These are phyloP conservation scores for Hafferia zeledoni DNA, from an alignment of 2,797 vertebrate genomes.

Conservation along the genomic window DNA sequence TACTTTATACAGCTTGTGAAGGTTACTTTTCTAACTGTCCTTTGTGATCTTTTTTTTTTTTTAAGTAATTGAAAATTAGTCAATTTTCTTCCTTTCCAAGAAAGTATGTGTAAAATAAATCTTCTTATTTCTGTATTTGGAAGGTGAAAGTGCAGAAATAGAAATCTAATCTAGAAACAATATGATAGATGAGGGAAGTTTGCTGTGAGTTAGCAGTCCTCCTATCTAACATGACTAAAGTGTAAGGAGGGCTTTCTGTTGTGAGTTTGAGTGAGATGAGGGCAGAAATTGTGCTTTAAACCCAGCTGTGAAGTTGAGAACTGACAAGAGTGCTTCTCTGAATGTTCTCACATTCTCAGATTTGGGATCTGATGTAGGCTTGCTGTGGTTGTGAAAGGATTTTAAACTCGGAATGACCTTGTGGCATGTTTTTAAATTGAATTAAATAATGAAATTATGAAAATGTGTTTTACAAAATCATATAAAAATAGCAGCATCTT, in stretches of 20 bases:
- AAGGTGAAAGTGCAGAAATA: background rate
- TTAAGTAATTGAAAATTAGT: background rate
- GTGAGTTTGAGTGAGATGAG: background rate
- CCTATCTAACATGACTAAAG: background rate
- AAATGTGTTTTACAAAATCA: background rate
- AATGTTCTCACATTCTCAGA: background rate
- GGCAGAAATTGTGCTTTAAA: background rate
- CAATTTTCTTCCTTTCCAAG: background rate
- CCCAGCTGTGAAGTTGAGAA: background rate
- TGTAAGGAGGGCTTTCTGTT: background rate
- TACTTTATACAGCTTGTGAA: background rate
- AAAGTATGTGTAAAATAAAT: background rate
- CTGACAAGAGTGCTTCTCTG: background rate
- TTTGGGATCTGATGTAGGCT: background rate
- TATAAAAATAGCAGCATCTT: background rate
- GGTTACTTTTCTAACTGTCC: background rate
- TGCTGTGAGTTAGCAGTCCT: background rate
- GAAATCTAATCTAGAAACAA: background rate
- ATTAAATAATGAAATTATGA: background rate
- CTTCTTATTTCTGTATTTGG: background rate
- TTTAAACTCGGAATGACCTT: background rate
- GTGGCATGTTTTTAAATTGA: background rate
- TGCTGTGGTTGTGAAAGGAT: background rate
- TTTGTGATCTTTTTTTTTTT: background rate
- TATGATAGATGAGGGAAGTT: background rate